These are phyloP conservation scores for Brevipalpus yothersi DNA, from an alignment of 1,140 invertebrate genomes.

Conservation along the genomic window DNA sequence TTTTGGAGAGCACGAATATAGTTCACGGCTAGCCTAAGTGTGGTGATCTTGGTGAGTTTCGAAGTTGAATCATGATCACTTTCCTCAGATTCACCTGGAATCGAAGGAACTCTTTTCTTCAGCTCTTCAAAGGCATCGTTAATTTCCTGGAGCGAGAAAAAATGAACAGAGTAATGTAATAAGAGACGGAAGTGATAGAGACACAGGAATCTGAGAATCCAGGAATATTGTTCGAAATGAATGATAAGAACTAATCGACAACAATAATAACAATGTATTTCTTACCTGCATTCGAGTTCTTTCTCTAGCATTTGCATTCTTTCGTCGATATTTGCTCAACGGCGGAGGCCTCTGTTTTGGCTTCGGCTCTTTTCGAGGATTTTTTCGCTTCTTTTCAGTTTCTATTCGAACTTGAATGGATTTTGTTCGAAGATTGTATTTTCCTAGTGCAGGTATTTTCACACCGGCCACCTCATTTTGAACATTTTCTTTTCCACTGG, in stretches of 20 bases:
- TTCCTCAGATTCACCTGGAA: slow-evolving; percentile 9
- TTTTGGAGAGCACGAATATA: slow-evolving; percentile 41
- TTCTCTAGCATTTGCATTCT: slow-evolving; percentile 67
- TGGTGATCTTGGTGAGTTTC: slow-evolving; percentile 67
- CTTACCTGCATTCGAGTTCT: slow-evolving; percentile 41
- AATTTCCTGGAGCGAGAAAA: slow-evolving; percentile 31
- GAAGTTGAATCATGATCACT: neutral
- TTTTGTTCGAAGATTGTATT: slow-evolving; percentile 27
- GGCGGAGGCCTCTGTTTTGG: slow-evolving; percentile 48
- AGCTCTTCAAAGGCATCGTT: slow-evolving; percentile 60
- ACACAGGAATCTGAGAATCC: neutral
- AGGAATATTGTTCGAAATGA: neutral
- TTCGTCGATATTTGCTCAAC: slow-evolving; percentile 61
- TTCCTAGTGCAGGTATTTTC: neutral
- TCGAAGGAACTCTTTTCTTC: slow-evolving; percentile 39
- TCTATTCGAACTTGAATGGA: slow-evolving; percentile 27
- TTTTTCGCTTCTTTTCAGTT: slow-evolving; percentile 19
- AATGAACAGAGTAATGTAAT: neutral
- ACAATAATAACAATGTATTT: neutral
- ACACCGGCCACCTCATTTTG: neutral
- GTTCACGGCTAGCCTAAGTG: slow-evolving; percentile 55
- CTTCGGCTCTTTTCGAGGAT: slow-evolving; percentile 19
- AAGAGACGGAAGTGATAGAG: neutral
- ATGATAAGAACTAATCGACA: neutral
- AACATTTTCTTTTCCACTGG: neutral